These are phyloP conservation scores for Osmerus eperlanus DNA, from an alignment of 2,113 vertebrate genomes.

Conservation along the genomic window DNA sequence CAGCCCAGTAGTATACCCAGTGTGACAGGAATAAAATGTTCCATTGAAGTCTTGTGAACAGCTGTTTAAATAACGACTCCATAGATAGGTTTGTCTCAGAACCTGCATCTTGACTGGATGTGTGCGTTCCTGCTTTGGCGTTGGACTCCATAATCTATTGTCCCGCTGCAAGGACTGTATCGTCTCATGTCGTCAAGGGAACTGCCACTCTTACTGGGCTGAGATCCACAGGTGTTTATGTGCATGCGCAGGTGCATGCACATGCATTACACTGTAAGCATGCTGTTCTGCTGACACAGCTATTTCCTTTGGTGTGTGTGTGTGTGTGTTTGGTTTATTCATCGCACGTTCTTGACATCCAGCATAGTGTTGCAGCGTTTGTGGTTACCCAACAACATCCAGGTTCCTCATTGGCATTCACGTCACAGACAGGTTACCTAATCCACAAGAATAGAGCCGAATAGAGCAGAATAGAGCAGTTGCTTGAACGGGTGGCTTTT, in stretches of 20 bases:
- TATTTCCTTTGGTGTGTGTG: conserved; percentile 23
- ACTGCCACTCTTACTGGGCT: conserved; percentile 60
- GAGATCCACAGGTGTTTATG: neutral
- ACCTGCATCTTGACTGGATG: conserved; percentile 42
- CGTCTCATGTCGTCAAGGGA: conserved; percentile 66
- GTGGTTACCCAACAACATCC: no score
- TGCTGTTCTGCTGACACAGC: conserved; percentile 54
- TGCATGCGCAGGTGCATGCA: conserved; percentile 41
- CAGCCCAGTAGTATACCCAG: neutral
- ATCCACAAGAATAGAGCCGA: no score
- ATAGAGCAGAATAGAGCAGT: conserved; percentile 4
- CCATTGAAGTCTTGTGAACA: no score
- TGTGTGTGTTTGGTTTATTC: neutral
- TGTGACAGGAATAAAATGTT: neutral
- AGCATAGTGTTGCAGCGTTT: no score
- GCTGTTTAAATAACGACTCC: no score
- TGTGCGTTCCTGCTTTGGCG: conserved; percentile 23
- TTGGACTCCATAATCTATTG: conserved; percentile 53
- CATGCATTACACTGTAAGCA: conserved; percentile 8
- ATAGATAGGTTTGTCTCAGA: conserved; percentile 8
- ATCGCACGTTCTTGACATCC: no score
- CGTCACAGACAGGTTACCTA: neutral
- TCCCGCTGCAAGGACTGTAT: conserved; percentile 60
- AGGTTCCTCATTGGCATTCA: no score
- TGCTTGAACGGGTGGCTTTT: conserved; percentile 42